Evolutionary conservation across 2,888 invertebrate species (phyloP), one percentile per base, ranked within the genome.

Genomic region (Dysmachus trigonus): DNA sequence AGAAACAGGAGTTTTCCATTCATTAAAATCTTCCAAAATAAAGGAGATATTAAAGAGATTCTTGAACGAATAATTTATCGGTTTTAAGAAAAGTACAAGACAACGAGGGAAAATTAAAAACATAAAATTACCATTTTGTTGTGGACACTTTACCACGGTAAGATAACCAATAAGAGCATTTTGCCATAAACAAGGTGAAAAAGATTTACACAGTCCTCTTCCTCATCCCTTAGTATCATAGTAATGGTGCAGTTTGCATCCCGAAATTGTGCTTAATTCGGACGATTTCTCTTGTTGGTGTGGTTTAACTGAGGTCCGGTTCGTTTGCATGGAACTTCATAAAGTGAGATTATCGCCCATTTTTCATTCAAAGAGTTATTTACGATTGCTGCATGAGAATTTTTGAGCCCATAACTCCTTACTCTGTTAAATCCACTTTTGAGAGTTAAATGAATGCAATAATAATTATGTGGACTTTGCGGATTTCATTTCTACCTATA

Each of bases 291-390:
- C 47, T 15, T 47, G 15, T 7, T 38, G 13, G 41, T 38, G 22
- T 38, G 22, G 76, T 38, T n/a, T 76, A 38, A 10, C 76, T 41
- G 41, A 22, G 13, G 47, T 15, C 30, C 27, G 10, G 18, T 38
- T 38, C 76, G 22, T 41, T 47, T 77, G n/a, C 41, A 47, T 77
- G 62, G 47, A 31, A 77, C 77, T 77, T 77, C 77, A 77, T 77
- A 77, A 77, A 77, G 30, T 47, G 47, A 77, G 77, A 77, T 77
- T 77, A 77, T 77, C 77, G 47, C 47, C 77, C 77, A 77, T 77
- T 77, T 77, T 77, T 77, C 77, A 77, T 77, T 47, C 47, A 33
- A 22, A 77, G 77, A 77, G 77, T 77, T 77, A 77, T 77, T 77
- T 77, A 77, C 47, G 77, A 47, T 41, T 77, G 77, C 77, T 77